phyloP scores from a whole-genome alignment of 2,797 vertebrate genomes.

The Enteromius paludinosus region DNA sequence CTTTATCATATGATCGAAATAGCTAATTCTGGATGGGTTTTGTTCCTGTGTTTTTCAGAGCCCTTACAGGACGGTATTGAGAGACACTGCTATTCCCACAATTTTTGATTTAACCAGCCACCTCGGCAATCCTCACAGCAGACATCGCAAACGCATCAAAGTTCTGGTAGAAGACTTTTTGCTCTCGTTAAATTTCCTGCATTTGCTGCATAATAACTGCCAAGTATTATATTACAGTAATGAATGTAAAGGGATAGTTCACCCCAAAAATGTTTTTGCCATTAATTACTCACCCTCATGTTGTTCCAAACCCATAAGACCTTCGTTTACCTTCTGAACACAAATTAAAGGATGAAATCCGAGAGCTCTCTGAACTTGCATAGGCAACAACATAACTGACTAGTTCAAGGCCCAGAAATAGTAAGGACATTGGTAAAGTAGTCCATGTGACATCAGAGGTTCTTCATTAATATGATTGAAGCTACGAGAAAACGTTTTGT shows the following conservation, averaged over 20 bases:
- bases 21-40: neutral
- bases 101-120: conserved; percentile 99
- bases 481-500: neutral
- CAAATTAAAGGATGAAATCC: neutral
- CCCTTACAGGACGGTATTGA: conserved; percentile 92
- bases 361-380: neutral
- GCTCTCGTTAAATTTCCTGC: neutral
- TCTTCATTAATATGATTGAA: neutral
- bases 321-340: neutral
- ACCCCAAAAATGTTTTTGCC: neutral
- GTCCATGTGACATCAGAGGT: neutral
- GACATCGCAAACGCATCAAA: conserved; percentile 96
- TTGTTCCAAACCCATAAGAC: neutral
- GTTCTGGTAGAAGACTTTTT: conserved; percentile 83
- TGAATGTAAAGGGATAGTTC: neutral
- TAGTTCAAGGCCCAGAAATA: neutral
- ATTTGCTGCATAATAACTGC: neutral
- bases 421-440: neutral
- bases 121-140: conserved; percentile 89
- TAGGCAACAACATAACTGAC: neutral
- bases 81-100: conserved; percentile 96
- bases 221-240: neutral
- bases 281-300: neutral
- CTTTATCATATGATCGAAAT: neutral
- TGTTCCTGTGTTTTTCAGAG: conserved; percentile 80